phyloP scores from a whole-genome alignment of 1,140 invertebrate genomes.

The Leucophenga varia region DNA sequence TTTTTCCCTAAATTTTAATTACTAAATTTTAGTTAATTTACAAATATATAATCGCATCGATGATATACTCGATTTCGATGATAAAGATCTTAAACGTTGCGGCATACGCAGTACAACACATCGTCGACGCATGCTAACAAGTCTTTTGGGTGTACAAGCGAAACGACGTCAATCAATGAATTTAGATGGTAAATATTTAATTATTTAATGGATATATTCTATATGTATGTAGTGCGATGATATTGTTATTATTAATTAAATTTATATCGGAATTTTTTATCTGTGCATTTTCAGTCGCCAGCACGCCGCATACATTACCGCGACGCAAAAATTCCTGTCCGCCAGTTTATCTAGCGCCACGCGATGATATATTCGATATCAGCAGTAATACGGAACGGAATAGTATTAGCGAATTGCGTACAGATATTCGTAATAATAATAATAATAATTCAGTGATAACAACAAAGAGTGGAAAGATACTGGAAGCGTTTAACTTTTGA shows the following conservation, averaged over 20 bases:
- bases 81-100: conserved; percentile 63
- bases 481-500: conserved; percentile 39
- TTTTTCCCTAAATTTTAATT: too few relatives aligned
- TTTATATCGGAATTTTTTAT: background rate
- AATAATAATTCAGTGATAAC: conserved; percentile 22
- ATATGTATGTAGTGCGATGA: background rate
- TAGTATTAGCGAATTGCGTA: background rate
- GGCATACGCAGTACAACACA: conserved; percentile 66
- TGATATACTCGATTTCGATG: conserved; percentile 63
- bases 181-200: conserved; percentile 31
- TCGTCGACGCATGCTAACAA: conserved; percentile 65
- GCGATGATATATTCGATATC: conserved; percentile 12
- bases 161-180: conserved; percentile 56
- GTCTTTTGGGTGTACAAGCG: conserved; percentile 63
- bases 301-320: conserved; percentile 12
- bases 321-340: conserved; percentile 44
- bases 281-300: conserved; percentile 13
- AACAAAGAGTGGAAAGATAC: conserved; percentile 41
- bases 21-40: conserved; percentile 51
- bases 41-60: conserved; percentile 59
- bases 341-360: conserved; percentile 28
- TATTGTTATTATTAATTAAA: background rate
- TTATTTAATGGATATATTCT: background rate
- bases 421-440: too few relatives aligned
- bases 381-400: background rate